Evolutionary conservation across 2,888 invertebrate genomes (phyloP).

Genomic region (Microchrysa polita): DNA sequence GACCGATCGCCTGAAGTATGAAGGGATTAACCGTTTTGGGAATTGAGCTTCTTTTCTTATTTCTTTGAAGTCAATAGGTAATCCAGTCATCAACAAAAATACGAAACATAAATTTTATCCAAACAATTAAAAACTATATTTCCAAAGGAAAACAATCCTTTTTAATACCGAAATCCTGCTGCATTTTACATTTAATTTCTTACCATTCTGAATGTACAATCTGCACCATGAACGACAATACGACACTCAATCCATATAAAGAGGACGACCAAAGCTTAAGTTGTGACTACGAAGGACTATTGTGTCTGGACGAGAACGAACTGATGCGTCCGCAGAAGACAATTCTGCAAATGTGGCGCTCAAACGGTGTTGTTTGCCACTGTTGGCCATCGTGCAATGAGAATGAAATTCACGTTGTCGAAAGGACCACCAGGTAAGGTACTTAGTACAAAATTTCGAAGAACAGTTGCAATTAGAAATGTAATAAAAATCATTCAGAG

Average conservation of each 20-base stretch:
- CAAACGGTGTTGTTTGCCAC: constrained; percentile 69
- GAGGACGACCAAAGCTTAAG: constrained; percentile 49
- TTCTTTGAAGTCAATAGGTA: no score
- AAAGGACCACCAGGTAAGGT: constrained; percentile 42
- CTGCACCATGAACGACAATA: no score
- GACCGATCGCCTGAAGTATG: no score
- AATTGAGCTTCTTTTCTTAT: no score
- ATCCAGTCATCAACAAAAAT: no score
- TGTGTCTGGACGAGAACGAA: constrained; percentile 70
- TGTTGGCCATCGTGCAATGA: constrained; percentile 78
- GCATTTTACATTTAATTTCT: no score
- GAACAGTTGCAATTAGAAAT: constrained; percentile 13
- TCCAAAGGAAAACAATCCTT: no score
- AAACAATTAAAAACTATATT: no score
- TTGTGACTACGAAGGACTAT: constrained; percentile 72
- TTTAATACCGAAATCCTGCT: no score
- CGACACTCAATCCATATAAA: constrained; percentile 44
- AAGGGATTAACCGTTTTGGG: no score
- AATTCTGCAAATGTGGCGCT: constrained; percentile 70
- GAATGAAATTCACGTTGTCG: constrained; percentile 69
- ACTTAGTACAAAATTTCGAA: not conserved
- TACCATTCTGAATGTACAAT: no score
- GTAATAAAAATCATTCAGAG: not conserved
- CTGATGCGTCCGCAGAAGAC: constrained; percentile 62
- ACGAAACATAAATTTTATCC: no score